phyloP scores from a whole-genome alignment of 2,113 vertebrate genomes.

The Puma concolor region DNA sequence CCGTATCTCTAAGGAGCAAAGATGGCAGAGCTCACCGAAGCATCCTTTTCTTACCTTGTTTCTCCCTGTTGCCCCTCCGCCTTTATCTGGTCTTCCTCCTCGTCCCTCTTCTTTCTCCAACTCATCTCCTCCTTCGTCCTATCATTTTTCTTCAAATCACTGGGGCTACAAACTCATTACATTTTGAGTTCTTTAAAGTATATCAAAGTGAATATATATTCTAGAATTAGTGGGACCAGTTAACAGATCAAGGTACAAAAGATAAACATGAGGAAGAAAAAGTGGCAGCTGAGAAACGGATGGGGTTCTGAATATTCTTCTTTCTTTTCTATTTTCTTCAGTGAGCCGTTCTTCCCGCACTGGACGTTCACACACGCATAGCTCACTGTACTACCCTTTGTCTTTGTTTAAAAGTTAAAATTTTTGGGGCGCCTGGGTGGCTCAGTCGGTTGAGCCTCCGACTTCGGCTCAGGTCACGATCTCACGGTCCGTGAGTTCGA shows the following conservation, averaged over 20 bases:
- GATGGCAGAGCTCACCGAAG: neutral
- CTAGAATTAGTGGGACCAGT: neutral
- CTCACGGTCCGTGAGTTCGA: accelerated
- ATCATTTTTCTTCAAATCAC: neutral
- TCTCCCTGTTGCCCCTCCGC: neutral
- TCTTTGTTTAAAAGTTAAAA: neutral
- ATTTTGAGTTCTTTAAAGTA: neutral
- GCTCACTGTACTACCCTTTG: neutral
- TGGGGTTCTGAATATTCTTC: neutral
- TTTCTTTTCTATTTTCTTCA: neutral
- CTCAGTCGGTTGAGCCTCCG: accelerated
- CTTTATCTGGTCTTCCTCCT: neutral
- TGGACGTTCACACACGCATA: neutral
- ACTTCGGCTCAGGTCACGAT: too few species aligned
- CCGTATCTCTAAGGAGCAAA: neutral
- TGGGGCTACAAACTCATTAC: neutral
- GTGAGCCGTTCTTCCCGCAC: neutral
- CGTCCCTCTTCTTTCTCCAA: too few species aligned
- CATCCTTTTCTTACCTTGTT: neutral
- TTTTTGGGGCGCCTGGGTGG: neutral
- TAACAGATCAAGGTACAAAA: neutral
- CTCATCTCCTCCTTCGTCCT: neutral
- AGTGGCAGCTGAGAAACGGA: neutral
- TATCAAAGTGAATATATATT: neutral
- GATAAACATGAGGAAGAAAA: neutral